A percentile compares a stretch with the other conserved stretches of the same genome.
Conservation (phyloP, 2,888 invertebrate genomes). For the Drosophila robusta region DNA sequence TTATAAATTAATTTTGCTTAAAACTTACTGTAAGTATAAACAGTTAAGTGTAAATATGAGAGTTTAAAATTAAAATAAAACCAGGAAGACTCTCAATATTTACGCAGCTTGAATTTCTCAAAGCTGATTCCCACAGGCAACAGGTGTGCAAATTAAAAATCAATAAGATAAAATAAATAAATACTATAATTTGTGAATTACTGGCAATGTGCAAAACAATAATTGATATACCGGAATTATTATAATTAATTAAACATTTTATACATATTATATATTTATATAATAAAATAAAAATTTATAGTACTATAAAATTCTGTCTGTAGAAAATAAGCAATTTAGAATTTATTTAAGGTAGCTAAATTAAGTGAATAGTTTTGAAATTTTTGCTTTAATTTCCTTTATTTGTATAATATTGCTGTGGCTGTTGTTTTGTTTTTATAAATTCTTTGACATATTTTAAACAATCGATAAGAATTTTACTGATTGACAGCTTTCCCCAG, state of each 20-base stretch:
- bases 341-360: too few species aligned
- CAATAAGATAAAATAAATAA: background rate
- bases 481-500: conserved; percentile 31
- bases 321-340: too few species aligned
- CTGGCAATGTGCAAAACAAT: too few species aligned
- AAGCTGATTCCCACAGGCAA: conserved; percentile 5
- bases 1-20: background rate
- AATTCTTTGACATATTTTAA: background rate
- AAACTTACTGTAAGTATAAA: too few species aligned
- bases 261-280: too few species aligned
- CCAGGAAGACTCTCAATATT: conserved; percentile 31
- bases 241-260: too few species aligned
- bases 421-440: background rate
- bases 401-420: too few species aligned
- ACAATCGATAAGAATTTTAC: background rate
- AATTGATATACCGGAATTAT: background rate
- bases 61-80: conserved; percentile 14
- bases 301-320: too few species aligned
- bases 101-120: conserved; percentile 28
- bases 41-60: background rate
- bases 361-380: too few species aligned
- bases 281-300: too few species aligned
- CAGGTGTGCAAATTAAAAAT: conserved; percentile 19
- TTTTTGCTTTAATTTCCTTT: background rate
- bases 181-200: too few species aligned